Percentiles rank a stretch among this genome's conserved stretches.
Evolutionary conservation across 2,113 vertebrate species (phyloP).

Genomic region (Steatornis caripensis): DNA sequence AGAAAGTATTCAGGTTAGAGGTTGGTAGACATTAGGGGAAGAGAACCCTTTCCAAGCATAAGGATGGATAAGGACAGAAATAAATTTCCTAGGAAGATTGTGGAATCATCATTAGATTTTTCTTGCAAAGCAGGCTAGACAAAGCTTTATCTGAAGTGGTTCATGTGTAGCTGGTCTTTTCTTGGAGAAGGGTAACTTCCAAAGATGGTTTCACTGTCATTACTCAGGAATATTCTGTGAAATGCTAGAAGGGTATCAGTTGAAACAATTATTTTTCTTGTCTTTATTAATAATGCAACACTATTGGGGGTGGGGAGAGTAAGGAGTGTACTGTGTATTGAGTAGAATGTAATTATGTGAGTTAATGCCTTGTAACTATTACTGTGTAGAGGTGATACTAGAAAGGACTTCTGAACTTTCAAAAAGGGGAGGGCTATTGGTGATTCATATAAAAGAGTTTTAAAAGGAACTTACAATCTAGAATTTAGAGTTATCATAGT

Average conservation of each 20-base stretch:
- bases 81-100: not conserved
- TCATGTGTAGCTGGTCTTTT: not conserved
- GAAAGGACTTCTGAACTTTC: not conserved
- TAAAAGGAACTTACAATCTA: not conserved
- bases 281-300: not conserved
- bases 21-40: not conserved
- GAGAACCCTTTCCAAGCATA: not conserved
- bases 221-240: not conserved
- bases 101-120: not conserved
- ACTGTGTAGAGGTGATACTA: not conserved
- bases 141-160: not conserved
- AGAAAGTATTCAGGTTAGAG: not conserved
- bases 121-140: not conserved
- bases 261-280: not conserved
- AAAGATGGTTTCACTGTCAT: not conserved
- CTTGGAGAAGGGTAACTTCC: not conserved
- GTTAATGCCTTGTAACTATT: not conserved
- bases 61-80: not conserved
- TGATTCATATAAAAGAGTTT: not conserved
- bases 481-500: not conserved
- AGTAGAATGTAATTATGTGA: not conserved
- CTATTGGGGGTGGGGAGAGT: not conserved
- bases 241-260: not conserved
- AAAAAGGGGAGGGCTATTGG: not conserved
- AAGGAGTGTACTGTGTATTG: not conserved